A percentile compares a stretch with the other conserved stretches of the same genome.
Conservation (phyloP, 2,113 vertebrate species). For the Chionomys nivalis region DNA sequence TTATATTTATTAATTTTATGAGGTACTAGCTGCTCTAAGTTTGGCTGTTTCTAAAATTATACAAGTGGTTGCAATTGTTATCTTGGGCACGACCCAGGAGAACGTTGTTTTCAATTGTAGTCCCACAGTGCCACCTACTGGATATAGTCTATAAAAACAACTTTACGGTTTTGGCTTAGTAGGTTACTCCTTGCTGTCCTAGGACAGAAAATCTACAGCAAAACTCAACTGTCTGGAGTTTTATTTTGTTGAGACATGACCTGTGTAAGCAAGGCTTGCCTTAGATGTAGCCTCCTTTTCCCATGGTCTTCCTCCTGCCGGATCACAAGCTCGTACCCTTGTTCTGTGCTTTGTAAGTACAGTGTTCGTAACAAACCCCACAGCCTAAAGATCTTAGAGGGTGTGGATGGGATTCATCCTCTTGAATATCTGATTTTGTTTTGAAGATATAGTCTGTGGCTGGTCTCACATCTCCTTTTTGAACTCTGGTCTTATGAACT, state of each 20-base stretch:
- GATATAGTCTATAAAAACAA: not conserved
- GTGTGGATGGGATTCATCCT: not conserved
- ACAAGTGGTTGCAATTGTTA: not conserved
- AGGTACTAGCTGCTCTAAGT: not conserved
- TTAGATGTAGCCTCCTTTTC: too few relatives aligned
- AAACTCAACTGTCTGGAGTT: not conserved
- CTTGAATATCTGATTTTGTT: constrained; percentile 9
- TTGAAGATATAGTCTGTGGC: not conserved
- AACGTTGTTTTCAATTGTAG: constrained; percentile 3
- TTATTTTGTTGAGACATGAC: not conserved
- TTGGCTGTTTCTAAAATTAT: constrained; percentile 14
- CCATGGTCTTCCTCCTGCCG: too few relatives aligned
- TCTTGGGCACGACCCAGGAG: not conserved
- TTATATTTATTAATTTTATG: not conserved
- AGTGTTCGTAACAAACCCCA: not conserved
- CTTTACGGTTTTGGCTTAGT: not conserved
- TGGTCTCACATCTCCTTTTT: not conserved
- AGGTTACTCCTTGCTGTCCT: not conserved
- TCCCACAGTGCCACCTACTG: constrained; percentile 63
- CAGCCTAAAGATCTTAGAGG: not conserved
- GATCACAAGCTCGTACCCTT: not conserved
- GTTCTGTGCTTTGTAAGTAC: not conserved
- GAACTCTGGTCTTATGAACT: not conserved
- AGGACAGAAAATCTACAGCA: not conserved
- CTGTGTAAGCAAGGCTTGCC: not conserved